Evolutionary conservation across 2,888 invertebrate genomes (phyloP).

Genomic region (Napeogenes sylphis): DNA sequence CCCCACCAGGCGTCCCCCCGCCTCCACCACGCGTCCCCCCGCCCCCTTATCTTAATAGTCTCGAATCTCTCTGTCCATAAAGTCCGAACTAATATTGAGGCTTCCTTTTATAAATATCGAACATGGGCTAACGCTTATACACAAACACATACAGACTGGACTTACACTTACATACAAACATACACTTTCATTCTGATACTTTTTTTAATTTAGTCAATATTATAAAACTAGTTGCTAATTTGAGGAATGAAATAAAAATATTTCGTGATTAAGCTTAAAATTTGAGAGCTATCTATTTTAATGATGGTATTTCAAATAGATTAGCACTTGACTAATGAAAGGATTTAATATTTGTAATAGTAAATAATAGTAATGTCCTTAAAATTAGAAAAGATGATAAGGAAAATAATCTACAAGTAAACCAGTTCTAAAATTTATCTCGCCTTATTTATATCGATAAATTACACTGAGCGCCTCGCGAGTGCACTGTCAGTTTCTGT

Average conservation of each 20-base stretch:
- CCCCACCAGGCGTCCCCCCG: constrained; percentile 38
- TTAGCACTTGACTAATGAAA: no score
- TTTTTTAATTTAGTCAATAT: no score
- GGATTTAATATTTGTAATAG: no score
- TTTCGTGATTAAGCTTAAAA: no score
- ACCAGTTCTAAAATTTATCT: constrained; percentile 12
- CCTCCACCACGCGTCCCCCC: constrained; percentile 41
- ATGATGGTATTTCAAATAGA: no score
- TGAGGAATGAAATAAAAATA: no score
- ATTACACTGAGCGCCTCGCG: constrained; percentile 48
- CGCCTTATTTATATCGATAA: constrained; percentile 48
- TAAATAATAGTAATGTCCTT: no score
- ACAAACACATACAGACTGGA: background rate
- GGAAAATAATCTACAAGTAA: constrained; percentile 1
- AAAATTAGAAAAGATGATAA: background rate
- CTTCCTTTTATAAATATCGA: constrained; percentile 7
- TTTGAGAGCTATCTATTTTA: no score
- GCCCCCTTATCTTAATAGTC: constrained; percentile 51
- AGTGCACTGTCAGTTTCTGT: constrained; percentile 50
- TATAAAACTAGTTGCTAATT: no score
- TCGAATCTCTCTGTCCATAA: constrained; percentile 42
- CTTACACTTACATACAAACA: no score
- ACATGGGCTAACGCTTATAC: background rate
- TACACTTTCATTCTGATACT: no score
- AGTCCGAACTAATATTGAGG: constrained; percentile 10